phyloP scores from a whole-genome alignment of 1,140 invertebrate species.

The Papilio xuthus region DNA sequence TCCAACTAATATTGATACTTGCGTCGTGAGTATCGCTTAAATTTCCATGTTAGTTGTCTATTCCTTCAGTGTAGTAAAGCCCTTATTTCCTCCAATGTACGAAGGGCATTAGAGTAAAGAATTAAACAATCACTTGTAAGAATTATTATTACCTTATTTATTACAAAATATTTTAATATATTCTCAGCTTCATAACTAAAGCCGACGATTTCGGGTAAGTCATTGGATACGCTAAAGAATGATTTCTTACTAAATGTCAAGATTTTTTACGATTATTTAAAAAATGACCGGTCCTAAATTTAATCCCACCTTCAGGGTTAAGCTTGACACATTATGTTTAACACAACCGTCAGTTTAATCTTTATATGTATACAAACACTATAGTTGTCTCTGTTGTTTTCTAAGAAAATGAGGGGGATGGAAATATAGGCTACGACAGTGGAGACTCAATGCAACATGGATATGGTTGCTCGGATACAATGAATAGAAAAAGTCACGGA shows the following conservation, averaged over 20 bases:
- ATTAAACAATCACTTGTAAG: too few species aligned
- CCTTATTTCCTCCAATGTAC: too few species aligned
- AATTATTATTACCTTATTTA: too few species aligned
- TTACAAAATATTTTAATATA: neutral
- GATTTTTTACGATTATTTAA: slow-evolving; percentile 3
- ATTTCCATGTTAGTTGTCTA: too few species aligned
- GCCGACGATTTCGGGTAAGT: neutral
- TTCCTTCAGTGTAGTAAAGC: too few species aligned
- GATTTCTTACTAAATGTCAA: slow-evolving; percentile 7
- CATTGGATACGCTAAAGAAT: slow-evolving; percentile 11
- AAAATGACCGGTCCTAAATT: slow-evolving; percentile 16
- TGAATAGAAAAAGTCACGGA: neutral
- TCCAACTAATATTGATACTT: too few species aligned
- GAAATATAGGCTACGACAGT: neutral
- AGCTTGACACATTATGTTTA: slow-evolving; percentile 6
- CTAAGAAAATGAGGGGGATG: too few species aligned
- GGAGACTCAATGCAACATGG: neutral
- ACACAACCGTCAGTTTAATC: neutral
- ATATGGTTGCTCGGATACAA: neutral
- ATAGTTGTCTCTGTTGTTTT: neutral
- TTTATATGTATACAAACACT: neutral
- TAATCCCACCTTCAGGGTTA: slow-evolving; percentile 6
- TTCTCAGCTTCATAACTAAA: neutral
- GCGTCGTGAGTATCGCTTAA: too few species aligned
- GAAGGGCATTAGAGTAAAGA: too few species aligned